Base-by-base conservation (phyloP, 2,888 invertebrate species). In the Caenorhabditis macrosperma region DNA sequence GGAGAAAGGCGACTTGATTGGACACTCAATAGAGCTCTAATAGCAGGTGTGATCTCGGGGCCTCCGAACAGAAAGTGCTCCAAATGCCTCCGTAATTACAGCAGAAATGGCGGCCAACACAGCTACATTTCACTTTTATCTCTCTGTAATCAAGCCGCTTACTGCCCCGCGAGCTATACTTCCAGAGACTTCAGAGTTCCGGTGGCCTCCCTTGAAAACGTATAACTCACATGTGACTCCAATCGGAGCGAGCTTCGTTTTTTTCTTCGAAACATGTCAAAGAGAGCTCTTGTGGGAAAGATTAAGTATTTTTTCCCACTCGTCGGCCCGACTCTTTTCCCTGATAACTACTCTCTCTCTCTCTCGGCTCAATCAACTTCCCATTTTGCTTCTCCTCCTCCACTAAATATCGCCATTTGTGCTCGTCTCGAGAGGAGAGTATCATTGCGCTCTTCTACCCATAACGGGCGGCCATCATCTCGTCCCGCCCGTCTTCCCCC, bases 391-490 rank as follows among this genome's bases (percentile, higher is more conserved):
- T 15, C 38, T 15, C 15, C 38, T 9, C 33, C 15, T 12, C 12
- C 38, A 38, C 38, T 38, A 38, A 38, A 38, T 38, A 38, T 5
- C 38, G 9, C 38, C 3, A 3, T 5, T 38, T n/a, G n/a, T n/a
- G n/a, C n/a, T n/a, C n/a, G n/a, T n/a, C n/a, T n/a, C n/a, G n/a
- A n/a, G n/a, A 1, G 41, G 24, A 24, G 57, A 38, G 38, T 50
- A 38, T 35, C 28, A 38, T 63, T 22, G 24, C 59, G n/a, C n/a
- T n/a, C n/a, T n/a, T n/a, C n/a, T n/a, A n/a, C 48, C 24, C 12
- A 30, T 52, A 59, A 20, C 68, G 57, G 57, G 20, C 68, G 33
- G 10, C 44, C 28, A 30, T 52, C 33, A 50, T 52, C 59, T 41
- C 26, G 28, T 38, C 26, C 28, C 15, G 3, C n/a, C 26, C 46